Evolutionary conservation across 2,797 vertebrate genomes (phyloP), one percentile per base, ranked within the genome.

Genomic region (Buceros bicornis): DNA sequence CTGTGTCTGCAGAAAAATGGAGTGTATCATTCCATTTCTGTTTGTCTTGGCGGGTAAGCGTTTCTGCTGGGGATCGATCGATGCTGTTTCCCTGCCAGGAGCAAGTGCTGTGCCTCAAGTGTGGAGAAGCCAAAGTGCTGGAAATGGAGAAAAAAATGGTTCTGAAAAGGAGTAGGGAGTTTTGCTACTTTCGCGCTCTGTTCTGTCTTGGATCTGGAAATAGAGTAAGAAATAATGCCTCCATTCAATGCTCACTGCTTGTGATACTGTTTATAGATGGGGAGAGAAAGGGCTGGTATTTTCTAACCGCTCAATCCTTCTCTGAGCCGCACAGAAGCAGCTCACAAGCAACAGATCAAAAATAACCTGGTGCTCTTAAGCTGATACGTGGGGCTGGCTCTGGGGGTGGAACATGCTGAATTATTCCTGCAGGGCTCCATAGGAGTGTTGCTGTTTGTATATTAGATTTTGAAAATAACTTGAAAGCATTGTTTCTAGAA

Each of bases 341-440:
- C 45, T 93, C 69, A 54, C 7, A 16, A 84, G 35, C 56, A 64
- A 13, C 10, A 45, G 87, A 82, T 88, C 84, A 95, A 86, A 96
- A 97, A 93, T 96, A 96, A 81, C 78, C 56, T 17, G 3, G 56
- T 95, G 65, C 90, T 93, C 89, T 71, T 91, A 83, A 89, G 40
- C 73, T 85, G 78, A 72, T 93, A 65, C 4, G 24, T 45, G 33
- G 64, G 61, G 31, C 90, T 95, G 83, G 74, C 89, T 87, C 61
- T 88, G 81, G 57, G 62, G 65, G 76, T 90, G 73, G 85, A 74
- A 94, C 0, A 0, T 76, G 50, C 66, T 0, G 2, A 53, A 53
- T 85, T 83, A 47, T 37, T 92, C 48, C n/a, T 48, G 51, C 25
- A n/a, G 73, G 24, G 56, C 66, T 93, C 42, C 0, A 4, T 14